A percentile compares a stretch with the other conserved stretches of the same genome.
phyloP scores from a whole-genome alignment of 2,888 invertebrate species.

The Elgonia sp. region DNA sequence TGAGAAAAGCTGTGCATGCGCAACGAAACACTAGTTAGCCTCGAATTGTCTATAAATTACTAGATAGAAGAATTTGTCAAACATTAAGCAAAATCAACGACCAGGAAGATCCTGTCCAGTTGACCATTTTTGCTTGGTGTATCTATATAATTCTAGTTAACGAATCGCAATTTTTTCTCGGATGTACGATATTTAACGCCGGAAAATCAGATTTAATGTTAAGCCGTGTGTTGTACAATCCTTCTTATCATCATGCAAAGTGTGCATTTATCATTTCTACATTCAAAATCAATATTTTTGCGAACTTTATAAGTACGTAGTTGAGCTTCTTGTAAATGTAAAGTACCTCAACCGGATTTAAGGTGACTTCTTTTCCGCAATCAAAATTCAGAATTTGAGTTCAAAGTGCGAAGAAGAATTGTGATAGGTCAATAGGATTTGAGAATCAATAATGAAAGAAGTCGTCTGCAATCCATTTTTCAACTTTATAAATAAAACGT shows the following conservation, averaged over 20 bases:
- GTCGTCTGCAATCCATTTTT: constrained; percentile 29
- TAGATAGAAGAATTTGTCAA: constrained; percentile 68
- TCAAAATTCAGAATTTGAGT: neutral
- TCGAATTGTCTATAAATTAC: constrained; percentile 63
- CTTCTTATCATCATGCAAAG: constrained; percentile 53
- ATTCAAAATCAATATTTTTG: constrained; percentile 61
- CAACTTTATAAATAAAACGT: constrained; percentile 45
- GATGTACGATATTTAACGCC: constrained; percentile 43
- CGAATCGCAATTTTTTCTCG: constrained; percentile 23
- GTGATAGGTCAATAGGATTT: too few relatives aligned
- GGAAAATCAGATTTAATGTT: constrained; percentile 37
- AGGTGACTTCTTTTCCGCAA: constrained; percentile 15
- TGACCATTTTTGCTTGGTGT: constrained; percentile 50
- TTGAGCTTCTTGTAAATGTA: constrained; percentile 51
- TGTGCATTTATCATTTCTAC: constrained; percentile 41
- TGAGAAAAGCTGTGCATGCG: constrained; percentile 84
- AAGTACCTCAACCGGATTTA: constrained; percentile 29
- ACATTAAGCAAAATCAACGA: constrained; percentile 57
- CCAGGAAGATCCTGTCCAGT: constrained; percentile 37
- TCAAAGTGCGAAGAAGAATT: neutral
- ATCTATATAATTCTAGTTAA: constrained; percentile 45
- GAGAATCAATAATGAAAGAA: too few relatives aligned
- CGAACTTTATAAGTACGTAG: constrained; percentile 45
- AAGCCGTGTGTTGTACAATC: constrained; percentile 59
- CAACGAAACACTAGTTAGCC: constrained; percentile 83